Evolutionary conservation across 1,140 invertebrate genomes (phyloP).

Genomic region (Trichonephila clavipes): DNA sequence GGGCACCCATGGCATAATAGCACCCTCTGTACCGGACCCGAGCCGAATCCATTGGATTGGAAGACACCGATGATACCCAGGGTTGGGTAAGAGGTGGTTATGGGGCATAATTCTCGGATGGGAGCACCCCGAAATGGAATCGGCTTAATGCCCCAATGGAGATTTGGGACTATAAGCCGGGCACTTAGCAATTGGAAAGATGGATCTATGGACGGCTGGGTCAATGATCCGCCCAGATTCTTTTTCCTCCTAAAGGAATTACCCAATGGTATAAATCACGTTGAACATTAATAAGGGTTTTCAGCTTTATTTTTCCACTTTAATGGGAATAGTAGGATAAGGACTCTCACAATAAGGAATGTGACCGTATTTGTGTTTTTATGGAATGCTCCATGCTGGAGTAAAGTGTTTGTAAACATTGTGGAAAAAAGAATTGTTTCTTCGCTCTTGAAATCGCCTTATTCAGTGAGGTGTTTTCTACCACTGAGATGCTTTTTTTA

Average conservation of each 20-base stretch:
- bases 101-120: constrained; percentile 31
- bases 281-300: not conserved
- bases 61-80: not conserved
- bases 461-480: too few relatives aligned
- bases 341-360: not conserved
- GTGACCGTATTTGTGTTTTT: not conserved
- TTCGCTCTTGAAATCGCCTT: too few relatives aligned
- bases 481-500: too few relatives aligned
- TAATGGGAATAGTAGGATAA: not conserved
- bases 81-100: constrained; percentile 13
- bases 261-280: not conserved
- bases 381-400: not conserved
- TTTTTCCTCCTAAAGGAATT: not conserved
- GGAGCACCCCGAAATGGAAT: constrained; percentile 16
- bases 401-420: constrained; percentile 35
- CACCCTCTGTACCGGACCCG: constrained; percentile 1
- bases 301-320: not conserved
- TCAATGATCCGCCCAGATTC: not conserved
- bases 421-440: not conserved
- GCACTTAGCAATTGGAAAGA: not conserved
- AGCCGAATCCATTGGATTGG: not conserved
- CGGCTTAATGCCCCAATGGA: not conserved
- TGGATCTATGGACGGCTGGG: not conserved
- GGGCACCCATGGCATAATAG: constrained; percentile 30
- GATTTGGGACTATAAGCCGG: not conserved